Base-by-base conservation (phyloP, 2,113 vertebrate genomes). In the Vireo altiloquus region DNA sequence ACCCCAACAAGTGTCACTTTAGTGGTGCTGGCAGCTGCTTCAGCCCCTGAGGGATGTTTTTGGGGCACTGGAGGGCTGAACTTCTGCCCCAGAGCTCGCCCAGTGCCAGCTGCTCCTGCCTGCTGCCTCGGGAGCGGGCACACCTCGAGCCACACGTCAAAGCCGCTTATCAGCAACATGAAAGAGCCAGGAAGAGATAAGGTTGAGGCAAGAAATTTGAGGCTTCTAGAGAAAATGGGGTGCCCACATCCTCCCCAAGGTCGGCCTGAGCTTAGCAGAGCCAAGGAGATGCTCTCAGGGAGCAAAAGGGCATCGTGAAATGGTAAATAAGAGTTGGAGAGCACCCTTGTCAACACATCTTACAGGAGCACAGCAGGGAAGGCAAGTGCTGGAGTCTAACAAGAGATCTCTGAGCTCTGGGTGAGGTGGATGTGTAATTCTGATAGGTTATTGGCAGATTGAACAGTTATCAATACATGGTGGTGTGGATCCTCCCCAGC, bases 341-440 rank as follows among this genome's bases (percentile, higher is more conserved):
- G 11, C 17, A 13, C 5, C 13, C 13, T 0, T 5, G 5, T 5
- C 2, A 27, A 17, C 7, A 16, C 20, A 13, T 9, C 44, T 54
- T 6, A 11, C 12, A 47, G 54, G 0, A 21, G 39, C 3, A 39
- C 27, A 24, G 15, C 20, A n/a, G 12, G 74, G 50, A 52, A 35
- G 20, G 27, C 19, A 6, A 15, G 33, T 13, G 47, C 5, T 37
- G 22, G 78, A 30, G 39, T 4, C 28, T 21, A 16, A 47, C 27
- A 40, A 5, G 47, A 0, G 1, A 4, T 18, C 25, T 25, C 21
- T 59, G 17, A 11, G 9, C 66, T 64, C 30, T 46, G 2, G 54
- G 2, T 15, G 66, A 37, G 66, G 65, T 2, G 3, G 57, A 0
- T 22, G 37, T 24, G 59, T 9, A 3, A 22, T 24, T 37, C 35